A percentile compares a stretch with the other conserved stretches of the same genome.
These are phyloP conservation scores for Muricea muricata DNA, from an alignment of 92 coral and sea anemone genomes.

Conservation along the genomic window DNA sequence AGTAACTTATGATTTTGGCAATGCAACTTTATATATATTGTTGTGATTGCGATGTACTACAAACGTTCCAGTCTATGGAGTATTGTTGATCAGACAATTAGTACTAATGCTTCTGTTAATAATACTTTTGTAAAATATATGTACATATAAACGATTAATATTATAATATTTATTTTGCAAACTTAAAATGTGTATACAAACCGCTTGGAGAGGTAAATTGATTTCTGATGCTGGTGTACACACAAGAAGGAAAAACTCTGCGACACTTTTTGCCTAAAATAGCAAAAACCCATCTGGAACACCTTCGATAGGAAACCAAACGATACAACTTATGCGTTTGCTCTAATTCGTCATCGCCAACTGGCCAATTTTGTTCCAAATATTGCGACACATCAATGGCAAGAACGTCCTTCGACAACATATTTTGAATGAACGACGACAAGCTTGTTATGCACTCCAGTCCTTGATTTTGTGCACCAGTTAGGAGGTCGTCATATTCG, in stretches of 20 bases:
- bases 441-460: not conserved
- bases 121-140: too few species aligned
- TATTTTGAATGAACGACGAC: not conserved
- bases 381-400: conserved; percentile 9
- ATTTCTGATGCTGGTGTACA: conserved; percentile 34
- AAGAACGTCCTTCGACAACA: not conserved
- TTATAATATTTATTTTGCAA: not conserved
- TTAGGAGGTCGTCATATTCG: conserved; percentile 9
- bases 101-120: too few species aligned
- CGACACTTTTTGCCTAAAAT: conserved; percentile 47
- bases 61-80: too few species aligned
- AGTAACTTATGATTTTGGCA: too few species aligned
- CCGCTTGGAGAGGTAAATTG: conserved; percentile 44
- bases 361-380: conserved; percentile 16
- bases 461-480: not conserved
- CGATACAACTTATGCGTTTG: conserved; percentile 18
- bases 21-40: too few species aligned
- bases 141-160: too few species aligned
- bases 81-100: too few species aligned
- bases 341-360: conserved; percentile 10
- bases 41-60: too few species aligned
- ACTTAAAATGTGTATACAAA: conserved; percentile 31
- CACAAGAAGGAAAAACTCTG: conserved; percentile 52
- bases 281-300: conserved; percentile 51
- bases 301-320: conserved; percentile 37